Conservation (phyloP, 2,888 invertebrate genomes). For the Dryadula phaetusa region DNA sequence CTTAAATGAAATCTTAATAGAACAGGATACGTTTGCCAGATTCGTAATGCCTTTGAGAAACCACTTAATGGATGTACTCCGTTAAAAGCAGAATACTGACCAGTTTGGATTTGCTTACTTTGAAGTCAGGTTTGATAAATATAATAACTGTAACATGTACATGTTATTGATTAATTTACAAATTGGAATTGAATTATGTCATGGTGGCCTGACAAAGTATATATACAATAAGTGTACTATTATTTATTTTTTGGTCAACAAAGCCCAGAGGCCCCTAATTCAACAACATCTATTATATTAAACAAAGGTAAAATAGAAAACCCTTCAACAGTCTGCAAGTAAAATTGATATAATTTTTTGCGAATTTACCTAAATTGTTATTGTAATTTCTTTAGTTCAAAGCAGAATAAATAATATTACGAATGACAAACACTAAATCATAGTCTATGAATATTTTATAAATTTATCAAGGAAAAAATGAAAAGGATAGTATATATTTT, state of each 20-base stretch:
- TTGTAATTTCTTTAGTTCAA: background rate
- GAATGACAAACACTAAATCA: background rate
- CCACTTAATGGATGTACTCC: constrained; percentile 35
- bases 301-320: background rate
- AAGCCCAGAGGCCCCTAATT: background rate
- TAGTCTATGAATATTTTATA: background rate
- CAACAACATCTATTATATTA: background rate
- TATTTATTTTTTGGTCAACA: no score
- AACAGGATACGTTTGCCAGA: constrained; percentile 32
- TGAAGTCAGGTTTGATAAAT: background rate
- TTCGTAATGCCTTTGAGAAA: constrained; percentile 38
- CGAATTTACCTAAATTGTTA: background rate
- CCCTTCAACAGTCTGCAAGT: background rate
- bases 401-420: background rate
- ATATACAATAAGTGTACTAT: no score
- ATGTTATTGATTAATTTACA: no score
- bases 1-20: constrained; percentile 36
- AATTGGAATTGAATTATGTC: no score
- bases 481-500: no score
- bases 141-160: background rate
- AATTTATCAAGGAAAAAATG: no score
- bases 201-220: no score
- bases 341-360: background rate
- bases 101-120: background rate
- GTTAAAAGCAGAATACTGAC: constrained; percentile 36